Evolutionary conservation across 1,140 invertebrate genomes (phyloP).

Genomic region (Cepaea nemoralis): DNA sequence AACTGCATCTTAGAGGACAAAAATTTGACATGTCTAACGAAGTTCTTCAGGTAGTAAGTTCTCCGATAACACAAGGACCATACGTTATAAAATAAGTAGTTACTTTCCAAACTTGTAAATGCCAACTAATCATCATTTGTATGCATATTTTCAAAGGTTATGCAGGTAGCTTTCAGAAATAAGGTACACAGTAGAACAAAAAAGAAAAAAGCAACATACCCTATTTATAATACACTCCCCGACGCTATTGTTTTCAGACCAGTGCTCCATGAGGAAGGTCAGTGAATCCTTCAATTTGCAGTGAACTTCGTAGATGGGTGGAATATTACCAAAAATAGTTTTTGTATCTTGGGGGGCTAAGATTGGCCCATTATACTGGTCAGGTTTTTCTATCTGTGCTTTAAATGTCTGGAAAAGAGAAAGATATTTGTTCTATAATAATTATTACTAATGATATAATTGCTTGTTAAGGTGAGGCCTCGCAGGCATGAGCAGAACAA

Average conservation of each 20-base stretch:
- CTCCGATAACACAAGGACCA: no score
- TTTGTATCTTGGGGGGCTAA: conserved; percentile 93
- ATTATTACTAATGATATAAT: conserved; percentile 11
- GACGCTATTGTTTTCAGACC: conserved; percentile 86
- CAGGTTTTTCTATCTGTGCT: conserved; percentile 88
- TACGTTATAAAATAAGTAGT: no score
- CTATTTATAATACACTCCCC: conserved; percentile 90
- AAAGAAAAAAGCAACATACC: conserved; percentile 69
- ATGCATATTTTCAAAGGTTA: no score
- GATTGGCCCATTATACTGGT: conserved; percentile 81
- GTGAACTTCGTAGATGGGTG: conserved; percentile 93
- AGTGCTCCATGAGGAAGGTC: conserved; percentile 78
- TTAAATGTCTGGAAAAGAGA: conserved; percentile 85
- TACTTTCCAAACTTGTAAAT: no score
- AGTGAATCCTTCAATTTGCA: conserved; percentile 86
- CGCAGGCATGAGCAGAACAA: neutral
- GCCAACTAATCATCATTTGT: no score
- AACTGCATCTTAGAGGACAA: no score
- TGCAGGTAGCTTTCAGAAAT: no score
- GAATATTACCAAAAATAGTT: conserved; percentile 95
- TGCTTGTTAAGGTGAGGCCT: neutral
- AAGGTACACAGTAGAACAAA: neutral
- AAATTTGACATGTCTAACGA: no score
- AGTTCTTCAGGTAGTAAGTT: no score
- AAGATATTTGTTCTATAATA: conserved; percentile 1